Evolutionary conservation across 2,797 vertebrate genomes (phyloP).

Genomic region (Sebastes ruberrimus): DNA sequence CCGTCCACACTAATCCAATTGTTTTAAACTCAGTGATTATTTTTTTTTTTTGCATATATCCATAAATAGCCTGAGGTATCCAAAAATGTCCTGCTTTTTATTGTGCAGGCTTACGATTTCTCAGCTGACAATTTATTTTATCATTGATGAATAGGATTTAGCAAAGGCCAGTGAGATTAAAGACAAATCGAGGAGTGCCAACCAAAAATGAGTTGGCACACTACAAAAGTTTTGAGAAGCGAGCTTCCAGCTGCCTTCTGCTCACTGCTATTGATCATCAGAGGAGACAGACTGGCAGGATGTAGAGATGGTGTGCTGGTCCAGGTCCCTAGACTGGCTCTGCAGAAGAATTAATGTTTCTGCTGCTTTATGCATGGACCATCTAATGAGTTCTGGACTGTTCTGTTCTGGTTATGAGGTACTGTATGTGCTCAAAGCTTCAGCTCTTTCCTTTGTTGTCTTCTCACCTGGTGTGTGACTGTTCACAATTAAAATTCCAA

Average conservation of each 20-base stretch:
- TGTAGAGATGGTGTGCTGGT: constrained; percentile 27
- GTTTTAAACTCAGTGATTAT: background rate
- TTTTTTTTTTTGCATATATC: background rate
- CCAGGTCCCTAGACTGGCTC: constrained; percentile 42
- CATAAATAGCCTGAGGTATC: constrained; percentile 20
- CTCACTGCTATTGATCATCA: constrained; percentile 65
- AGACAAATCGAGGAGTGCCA: constrained; percentile 40
- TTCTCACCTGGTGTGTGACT: constrained; percentile 8
- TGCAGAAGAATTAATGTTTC: constrained; percentile 34
- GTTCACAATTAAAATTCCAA: constrained; percentile 3
- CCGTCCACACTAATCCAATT: background rate
- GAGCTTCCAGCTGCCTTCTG: constrained; percentile 64
- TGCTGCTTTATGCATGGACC: constrained; percentile 32
- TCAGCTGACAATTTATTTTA: constrained; percentile 58
- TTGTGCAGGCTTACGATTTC: constrained; percentile 12
- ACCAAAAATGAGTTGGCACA: constrained; percentile 61
- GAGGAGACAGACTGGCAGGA: constrained; percentile 63
- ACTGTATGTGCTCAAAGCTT: constrained; percentile 5
- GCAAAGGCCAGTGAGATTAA: constrained; percentile 59
- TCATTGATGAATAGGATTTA: constrained; percentile 54
- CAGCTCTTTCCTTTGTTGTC: constrained; percentile 6
- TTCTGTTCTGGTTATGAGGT: constrained; percentile 1
- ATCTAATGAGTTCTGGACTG: constrained; percentile 58
- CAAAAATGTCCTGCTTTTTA: constrained; percentile 21
- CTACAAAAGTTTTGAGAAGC: constrained; percentile 36